Evolutionary conservation across 92 coral and sea anemone species (phyloP).

Genomic region (Actinostola sp.): DNA sequence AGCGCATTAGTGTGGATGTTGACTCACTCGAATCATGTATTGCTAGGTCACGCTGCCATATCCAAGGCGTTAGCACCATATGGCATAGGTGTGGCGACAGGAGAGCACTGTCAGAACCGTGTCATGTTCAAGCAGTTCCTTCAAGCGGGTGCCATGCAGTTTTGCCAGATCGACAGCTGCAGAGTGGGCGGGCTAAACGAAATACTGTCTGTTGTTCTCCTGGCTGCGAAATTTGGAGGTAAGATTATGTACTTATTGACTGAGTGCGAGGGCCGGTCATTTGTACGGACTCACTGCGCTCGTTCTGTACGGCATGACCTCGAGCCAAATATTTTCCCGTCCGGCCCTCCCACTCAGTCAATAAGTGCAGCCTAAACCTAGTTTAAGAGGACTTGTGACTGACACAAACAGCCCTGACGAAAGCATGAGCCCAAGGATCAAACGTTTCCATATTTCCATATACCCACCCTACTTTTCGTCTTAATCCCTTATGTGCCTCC

Average conservation of each 20-base stretch:
- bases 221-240: constrained; percentile 99
- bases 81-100: constrained; percentile 98
- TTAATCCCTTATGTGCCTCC: too few species aligned
- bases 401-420: too few species aligned
- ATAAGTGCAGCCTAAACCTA: too few species aligned
- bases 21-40: background rate
- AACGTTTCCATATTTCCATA: too few species aligned
- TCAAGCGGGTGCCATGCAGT: constrained; percentile 88
- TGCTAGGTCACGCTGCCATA: constrained; percentile 88
- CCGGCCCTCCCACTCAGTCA: too few species aligned
- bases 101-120: constrained; percentile 95
- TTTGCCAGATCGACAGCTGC: constrained; percentile 98
- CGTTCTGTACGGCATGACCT: too few species aligned
- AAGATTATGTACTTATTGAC: background rate
- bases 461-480: too few species aligned
- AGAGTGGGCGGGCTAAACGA: constrained; percentile 95
- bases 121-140: constrained; percentile 96
- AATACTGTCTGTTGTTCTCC: constrained; percentile 76
- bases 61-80: constrained; percentile 82
- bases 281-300: too few species aligned
- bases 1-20: background rate
- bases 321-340: too few species aligned
- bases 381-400: too few species aligned
- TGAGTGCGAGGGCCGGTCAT: too few species aligned
- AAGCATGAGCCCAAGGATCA: too few species aligned